Evolutionary conservation across 2,888 invertebrate species (phyloP), one percentile per base, ranked within the genome.

Genomic region (Protonemura montana): DNA sequence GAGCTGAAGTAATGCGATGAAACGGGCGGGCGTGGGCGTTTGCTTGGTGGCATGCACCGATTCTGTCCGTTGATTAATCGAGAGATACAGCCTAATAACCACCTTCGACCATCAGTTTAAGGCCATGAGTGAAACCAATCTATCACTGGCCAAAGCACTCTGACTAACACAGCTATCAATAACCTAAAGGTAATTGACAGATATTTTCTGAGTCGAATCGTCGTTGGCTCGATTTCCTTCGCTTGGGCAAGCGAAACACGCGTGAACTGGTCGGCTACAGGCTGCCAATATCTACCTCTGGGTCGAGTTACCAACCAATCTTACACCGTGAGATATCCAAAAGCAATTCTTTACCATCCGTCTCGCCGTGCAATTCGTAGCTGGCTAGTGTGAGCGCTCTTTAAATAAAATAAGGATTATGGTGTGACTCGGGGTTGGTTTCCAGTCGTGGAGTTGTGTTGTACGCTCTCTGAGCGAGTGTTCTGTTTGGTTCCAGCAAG

Each of bases 31-130:
- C 59, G 59, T 59, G 59, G 59, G 59, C 59, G 59, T 59, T 59
- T 21, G n/a, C n/a, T n/a, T n/a, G n/a, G n/a, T 21, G 21, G 59
- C 13, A 59, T 59, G 21, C 59, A 59, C 16, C 13, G 21, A 7
- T 3, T 59, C 6, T 3, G 21, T 7, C 6, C 59, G 59, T 59
- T 59, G 59, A 59, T 59, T 59, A 59, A 59, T 59, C 59, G 59
- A 3, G 59, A 59, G 59, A 59, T 59, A 59, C 59, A 59, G 59
- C 59, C 59, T 59, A 59, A 59, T 59, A 59, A 59, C 59, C 59
- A 59, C 59, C 59, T 59, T 21, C 21, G 21, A 21, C 59, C 13
- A 59, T 59, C 59, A 59, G 59, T 59, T 35, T 16, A 21, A 10
- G 13, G 16, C 59, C n/a, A n/a, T n/a, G 13, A 59, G 59, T 21